These are phyloP conservation scores for Mythimna loreyi DNA, from an alignment of 2,888 invertebrate species.

Conservation along the genomic window DNA sequence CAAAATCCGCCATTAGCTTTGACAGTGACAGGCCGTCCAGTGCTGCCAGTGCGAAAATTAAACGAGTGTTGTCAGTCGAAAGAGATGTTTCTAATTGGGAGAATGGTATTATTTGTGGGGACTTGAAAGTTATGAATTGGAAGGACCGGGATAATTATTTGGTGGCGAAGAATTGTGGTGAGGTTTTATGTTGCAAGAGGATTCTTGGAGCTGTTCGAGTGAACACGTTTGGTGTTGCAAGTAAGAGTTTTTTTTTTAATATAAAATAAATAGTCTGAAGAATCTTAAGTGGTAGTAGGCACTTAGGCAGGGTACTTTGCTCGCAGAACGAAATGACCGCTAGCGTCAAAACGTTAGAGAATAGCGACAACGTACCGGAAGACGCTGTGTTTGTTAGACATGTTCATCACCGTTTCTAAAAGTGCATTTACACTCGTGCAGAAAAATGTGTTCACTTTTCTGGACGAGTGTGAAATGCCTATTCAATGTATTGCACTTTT, in stretches of 20 bases:
- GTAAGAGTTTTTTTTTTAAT: conserved; percentile 74
- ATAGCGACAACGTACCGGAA: no score
- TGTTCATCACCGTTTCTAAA: no score
- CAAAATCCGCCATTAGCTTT: conserved; percentile 72
- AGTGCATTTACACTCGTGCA: no score
- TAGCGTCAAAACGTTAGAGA: no score
- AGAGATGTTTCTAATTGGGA: conserved; percentile 76
- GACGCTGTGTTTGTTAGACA: no score
- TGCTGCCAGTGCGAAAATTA: conserved; percentile 75
- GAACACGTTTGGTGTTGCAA: conserved; percentile 74
- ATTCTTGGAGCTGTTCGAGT: conserved; percentile 75
- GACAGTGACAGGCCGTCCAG: conserved; percentile 77
- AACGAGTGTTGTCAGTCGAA: conserved; percentile 69
- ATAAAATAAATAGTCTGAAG: neutral
- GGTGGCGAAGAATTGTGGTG: conserved; percentile 82
- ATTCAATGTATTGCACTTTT: no score
- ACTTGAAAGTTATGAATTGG: conserved; percentile 79
- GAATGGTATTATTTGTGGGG: conserved; percentile 76
- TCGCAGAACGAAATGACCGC: no score
- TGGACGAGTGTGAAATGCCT: no score
- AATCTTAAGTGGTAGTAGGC: no score
- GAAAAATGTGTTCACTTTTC: no score
- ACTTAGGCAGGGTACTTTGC: no score
- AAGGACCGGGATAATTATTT: conserved; percentile 77
- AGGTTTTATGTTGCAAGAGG: conserved; percentile 80